Evolutionary conservation across 2,888 invertebrate species (phyloP).

Genomic region (Helobdella robusta): DNA sequence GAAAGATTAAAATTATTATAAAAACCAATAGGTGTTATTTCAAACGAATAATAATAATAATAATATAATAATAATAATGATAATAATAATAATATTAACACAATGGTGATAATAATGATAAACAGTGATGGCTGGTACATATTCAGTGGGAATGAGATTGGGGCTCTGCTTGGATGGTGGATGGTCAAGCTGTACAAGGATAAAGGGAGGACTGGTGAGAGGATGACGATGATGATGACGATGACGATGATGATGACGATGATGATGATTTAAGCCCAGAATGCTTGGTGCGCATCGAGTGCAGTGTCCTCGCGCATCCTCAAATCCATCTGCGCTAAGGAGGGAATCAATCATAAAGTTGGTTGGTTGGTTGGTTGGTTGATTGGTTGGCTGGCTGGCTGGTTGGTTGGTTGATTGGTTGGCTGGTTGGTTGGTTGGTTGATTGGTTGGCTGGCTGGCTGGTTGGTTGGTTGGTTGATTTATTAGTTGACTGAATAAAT

Average conservation of each 20-base stretch:
- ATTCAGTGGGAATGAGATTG: constrained; percentile 90
- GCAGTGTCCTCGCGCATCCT: constrained; percentile 94
- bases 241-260: not conserved
- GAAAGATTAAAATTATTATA: no score
- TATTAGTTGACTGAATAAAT: no score
- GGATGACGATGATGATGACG: not conserved
- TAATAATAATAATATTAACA: no score
- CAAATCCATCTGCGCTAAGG: constrained; percentile 65
- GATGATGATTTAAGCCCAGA: no score
- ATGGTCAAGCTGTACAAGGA: constrained; percentile 31
- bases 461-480: no score
- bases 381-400: no score
- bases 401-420: no score
- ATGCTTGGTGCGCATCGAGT: constrained; percentile 55
- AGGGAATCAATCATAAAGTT: constrained; percentile 65
- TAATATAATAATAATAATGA: constrained; percentile 7
- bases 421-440: no score
- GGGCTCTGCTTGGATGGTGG: constrained; percentile 91
- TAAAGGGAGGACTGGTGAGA: not conserved
- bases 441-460: no score
- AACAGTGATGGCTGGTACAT: constrained; percentile 62
- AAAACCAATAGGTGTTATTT: no score
- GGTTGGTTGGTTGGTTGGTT: no score
- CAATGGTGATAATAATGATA: constrained; percentile 5
- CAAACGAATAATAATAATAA: no score